Evolutionary conservation across 2,888 invertebrate genomes (phyloP).

Genomic region (Caprella mutica): DNA sequence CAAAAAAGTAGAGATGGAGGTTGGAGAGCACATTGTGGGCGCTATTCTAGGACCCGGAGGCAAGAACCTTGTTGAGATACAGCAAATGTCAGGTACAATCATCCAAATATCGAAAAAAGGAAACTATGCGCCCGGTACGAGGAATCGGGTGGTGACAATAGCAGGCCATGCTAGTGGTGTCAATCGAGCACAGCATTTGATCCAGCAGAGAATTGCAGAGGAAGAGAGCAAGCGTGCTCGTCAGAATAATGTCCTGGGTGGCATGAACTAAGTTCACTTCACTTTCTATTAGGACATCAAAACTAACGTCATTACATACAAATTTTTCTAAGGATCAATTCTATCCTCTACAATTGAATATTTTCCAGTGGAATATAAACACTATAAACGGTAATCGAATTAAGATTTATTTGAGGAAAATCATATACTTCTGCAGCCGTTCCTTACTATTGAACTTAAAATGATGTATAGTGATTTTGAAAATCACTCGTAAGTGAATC

Average conservation of each 20-base stretch:
- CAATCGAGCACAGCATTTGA: conserved; percentile 82
- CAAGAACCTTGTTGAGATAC: conserved; percentile 90
- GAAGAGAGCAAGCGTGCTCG: conserved; percentile 53
- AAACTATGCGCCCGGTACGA: conserved; percentile 90
- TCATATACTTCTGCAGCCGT: no score
- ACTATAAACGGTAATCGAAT: no score
- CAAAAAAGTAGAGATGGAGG: conserved; percentile 60
- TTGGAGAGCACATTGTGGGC: conserved; percentile 86
- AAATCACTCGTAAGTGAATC: no score
- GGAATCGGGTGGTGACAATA: conserved; percentile 94
- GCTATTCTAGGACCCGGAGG: conserved; percentile 95
- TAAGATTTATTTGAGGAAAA: no score
- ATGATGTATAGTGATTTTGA: no score
- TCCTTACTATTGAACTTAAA: no score
- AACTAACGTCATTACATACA: no score
- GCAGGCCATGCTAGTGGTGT: conserved; percentile 79
- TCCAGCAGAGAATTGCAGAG: conserved; percentile 91
- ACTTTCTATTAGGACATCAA: no score
- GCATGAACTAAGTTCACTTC: conserved; percentile 19
- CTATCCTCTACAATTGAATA: no score
- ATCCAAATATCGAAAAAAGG: conserved; percentile 98
- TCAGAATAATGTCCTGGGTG: conserved; percentile 33
- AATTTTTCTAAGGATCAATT: no score
- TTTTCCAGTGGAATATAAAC: no score
- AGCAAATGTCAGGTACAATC: conserved; percentile 91